phyloP scores from a whole-genome alignment of 1,140 invertebrate species.

The roundworm (Caenorhabditis elegans) region DNA sequence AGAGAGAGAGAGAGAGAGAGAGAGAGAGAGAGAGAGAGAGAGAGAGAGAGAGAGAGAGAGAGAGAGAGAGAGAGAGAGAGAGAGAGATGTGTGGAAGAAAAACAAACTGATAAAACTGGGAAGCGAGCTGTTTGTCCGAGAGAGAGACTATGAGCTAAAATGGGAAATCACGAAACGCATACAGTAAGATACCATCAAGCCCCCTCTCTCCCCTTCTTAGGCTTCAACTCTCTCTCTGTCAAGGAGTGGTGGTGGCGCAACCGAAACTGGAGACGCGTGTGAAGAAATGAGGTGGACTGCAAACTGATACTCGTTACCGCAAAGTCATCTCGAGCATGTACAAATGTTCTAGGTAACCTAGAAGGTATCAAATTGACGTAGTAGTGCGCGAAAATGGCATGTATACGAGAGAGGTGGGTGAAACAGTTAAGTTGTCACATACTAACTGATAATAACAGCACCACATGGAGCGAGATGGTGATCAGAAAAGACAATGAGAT shows the following conservation, averaged over 20 bases:
- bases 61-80: too few species aligned
- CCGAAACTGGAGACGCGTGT: constrained; percentile 26
- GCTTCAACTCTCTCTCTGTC: background rate
- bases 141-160: constrained; percentile 21
- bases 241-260: background rate
- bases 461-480: background rate
- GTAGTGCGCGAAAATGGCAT: constrained; percentile 11
- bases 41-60: too few species aligned
- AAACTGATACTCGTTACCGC: constrained; percentile 22
- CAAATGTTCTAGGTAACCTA: background rate
- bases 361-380: background rate
- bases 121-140: background rate
- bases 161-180: constrained; percentile 29
- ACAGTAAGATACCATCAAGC: background rate
- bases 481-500: background rate
- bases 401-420: background rate
- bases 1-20: too few species aligned
- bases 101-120: constrained; percentile 31
- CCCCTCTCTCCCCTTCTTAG: too few species aligned
- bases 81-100: background rate
- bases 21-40: too few species aligned
- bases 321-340: background rate
- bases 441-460: background rate
- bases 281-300: constrained; percentile 20
- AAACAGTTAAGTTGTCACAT: background rate